Base-by-base conservation (phyloP, 2,888 invertebrate genomes). In the Thereva nobilitata region DNA sequence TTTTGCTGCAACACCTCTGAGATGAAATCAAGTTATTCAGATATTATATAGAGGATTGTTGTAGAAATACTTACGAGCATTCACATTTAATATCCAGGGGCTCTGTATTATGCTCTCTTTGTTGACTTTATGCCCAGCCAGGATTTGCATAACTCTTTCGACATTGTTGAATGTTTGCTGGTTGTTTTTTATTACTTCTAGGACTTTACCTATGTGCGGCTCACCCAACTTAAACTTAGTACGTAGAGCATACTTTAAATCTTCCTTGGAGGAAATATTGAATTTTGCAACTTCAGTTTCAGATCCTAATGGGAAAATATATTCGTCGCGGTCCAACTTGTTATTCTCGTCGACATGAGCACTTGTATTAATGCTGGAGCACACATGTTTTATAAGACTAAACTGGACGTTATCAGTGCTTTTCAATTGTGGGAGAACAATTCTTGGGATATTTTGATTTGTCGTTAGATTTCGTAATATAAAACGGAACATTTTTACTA, bases 1-100 rank as follows among this genome's bases (percentile, higher is more conserved):
- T 84, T 86, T 0, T 72, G 66, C 4, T 70, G 54, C 12, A 81
- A 71, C 3, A 74, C 71, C 50, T 72, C 82, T 81, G 53, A 23
- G 67, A 57, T n/a, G 4, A 54, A n/a, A 52, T 10, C 38, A 12
- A 38, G 1, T 40, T 9, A 49, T 23, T 3, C 7, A 10, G n/a
- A 44, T 9, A 44, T 10, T n/a, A 44, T 9, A 44, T 10, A 3
- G 8, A 10, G 3, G 4, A 5, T n/a, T 7, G 10, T 45, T 8
- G 10, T 40, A 10, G 7, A 35, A 44, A 0, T 6, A 67, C 73
- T 72, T 49, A 80, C 80, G 73, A 52, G 70, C 69, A 4, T 76
- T 76, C 41, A 77, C 57, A 4, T 74, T 72, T 9, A 82, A 64
- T 0, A 81, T 53, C 80, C 79, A 81, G 1, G 81, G 78, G 72